Conservation (phyloP, 2,797 vertebrate genomes). For the Rallus crepitans region DNA sequence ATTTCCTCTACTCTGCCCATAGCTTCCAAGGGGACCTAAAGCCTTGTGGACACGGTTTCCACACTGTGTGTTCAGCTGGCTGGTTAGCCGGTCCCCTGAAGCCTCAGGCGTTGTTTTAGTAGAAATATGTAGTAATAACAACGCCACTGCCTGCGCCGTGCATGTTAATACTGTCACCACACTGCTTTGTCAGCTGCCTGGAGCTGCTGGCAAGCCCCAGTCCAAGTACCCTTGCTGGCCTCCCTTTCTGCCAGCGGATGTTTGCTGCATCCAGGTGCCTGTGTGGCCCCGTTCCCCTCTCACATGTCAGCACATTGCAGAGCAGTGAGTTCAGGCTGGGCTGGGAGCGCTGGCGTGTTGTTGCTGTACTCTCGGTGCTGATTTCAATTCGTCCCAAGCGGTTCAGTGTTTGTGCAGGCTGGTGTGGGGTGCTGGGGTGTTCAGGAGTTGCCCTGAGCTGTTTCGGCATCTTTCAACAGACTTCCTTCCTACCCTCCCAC, state of each 20-base stretch:
- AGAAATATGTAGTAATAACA: not conserved
- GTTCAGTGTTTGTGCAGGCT: not conserved
- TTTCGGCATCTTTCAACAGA: not conserved
- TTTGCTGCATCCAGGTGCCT: conserved; percentile 27
- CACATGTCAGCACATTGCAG: not conserved
- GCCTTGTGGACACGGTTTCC: conserved; percentile 19
- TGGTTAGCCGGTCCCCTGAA: not conserved
- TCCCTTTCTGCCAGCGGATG: conserved; percentile 29
- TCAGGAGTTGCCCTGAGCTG: not conserved
- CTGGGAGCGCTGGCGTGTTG: not conserved
- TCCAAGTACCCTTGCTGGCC: not conserved
- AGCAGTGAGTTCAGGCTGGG: not conserved
- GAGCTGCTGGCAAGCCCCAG: not conserved
- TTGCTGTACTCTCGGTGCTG: not conserved
- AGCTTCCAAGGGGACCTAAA: conserved; percentile 20
- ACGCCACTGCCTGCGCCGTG: rapidly evolving
- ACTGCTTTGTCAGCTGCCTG: conserved; percentile 56
- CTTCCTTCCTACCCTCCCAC: not conserved
- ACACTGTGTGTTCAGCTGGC: conserved; percentile 56
- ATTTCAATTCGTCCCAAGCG: not conserved
- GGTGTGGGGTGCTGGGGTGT: not conserved
- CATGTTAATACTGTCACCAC: not conserved
- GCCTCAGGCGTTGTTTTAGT: not conserved
- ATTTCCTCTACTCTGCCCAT: conserved; percentile 22
- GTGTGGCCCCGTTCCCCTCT: not conserved